Base-by-base conservation (phyloP, 1,140 invertebrate genomes). In the Conus betulinus region DNA sequence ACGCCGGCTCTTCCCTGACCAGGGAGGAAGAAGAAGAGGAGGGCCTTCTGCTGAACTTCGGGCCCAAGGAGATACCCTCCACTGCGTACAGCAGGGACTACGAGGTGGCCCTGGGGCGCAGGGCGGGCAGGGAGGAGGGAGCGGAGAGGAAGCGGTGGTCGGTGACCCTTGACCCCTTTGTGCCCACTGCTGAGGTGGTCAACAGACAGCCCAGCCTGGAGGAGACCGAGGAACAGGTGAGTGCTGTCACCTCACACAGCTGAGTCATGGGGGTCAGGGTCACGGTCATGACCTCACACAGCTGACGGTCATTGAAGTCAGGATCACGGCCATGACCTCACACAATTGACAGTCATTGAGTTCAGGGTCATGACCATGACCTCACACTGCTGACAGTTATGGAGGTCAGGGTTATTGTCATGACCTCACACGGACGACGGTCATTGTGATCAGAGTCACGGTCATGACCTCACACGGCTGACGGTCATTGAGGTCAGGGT, bases 11-110 rank as follows among this genome's bases (percentile, higher is more conserved):
- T 11, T 11, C 11, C 11, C 17, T 63, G 11, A 23, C 67, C 67
- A 20, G 67, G 20, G 67, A 71, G 67, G 67, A 71, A 20, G 23
- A 71, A 20, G 67, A 23, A 7, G 67, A 71, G 67, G 67, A 71
- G 67, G 1, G 6, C 20, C 17, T 71, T 4, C 15, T 60, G 17
- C 23, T 85, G 17, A 85, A 85, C 20, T 67, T 85, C n/a, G 84
- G 84, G 10, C 87, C 90, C 4, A 92, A 92, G 55, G 85, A 88
- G 17, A 57, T 92, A 52, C 87, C 90, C 67, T 27, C 57, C 17
- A 76, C 89, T 79, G 85, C 87, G 15, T 93, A 93, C 81, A 87
- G 83, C 20, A 88, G 92, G 51, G 92, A 93, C 71, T 93, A 90
- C 87, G 89, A 90, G 60, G 84, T 91, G 8, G 84, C 88, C 15